Conservation (phyloP, 2,113 vertebrate species). For the Chaetura pelagica region DNA sequence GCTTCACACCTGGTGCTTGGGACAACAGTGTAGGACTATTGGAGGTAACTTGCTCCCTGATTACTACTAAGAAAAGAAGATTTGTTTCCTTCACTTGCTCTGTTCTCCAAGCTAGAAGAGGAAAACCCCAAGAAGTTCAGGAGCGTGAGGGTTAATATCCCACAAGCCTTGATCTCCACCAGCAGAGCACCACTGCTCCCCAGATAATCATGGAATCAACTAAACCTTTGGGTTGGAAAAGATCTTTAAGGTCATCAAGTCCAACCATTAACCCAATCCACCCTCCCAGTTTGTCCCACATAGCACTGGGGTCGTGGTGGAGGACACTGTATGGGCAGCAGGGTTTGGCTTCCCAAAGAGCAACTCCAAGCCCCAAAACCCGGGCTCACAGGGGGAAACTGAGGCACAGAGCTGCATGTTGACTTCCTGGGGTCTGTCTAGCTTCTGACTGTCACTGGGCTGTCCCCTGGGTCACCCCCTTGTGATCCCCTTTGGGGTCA, state of each 20-base stretch:
- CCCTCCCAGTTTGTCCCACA: neutral
- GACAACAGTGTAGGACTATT: rapidly evolving
- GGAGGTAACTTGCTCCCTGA: neutral
- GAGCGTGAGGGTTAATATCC: no score
- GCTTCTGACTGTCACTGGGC: neutral
- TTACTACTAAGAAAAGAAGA: no score
- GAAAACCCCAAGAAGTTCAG: no score
- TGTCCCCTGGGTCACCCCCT: neutral
- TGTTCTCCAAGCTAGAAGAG: no score
- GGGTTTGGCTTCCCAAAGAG: neutral
- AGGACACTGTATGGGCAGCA: neutral
- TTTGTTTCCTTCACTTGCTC: no score
- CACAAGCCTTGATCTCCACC: neutral
- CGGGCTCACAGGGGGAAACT: neutral
- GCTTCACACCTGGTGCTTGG: neutral
- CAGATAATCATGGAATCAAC: neutral
- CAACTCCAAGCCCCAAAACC: neutral
- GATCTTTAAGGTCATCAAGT: no score
- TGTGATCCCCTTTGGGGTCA: neutral
- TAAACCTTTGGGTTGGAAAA: no score
- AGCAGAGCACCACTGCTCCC: neutral
- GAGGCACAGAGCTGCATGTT: neutral
- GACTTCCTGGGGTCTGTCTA: neutral
- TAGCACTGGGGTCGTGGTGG: neutral
- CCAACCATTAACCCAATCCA: neutral